Evolutionary conservation across 2,797 vertebrate species (phyloP).

Genomic region (Harpagifer antarcticus): DNA sequence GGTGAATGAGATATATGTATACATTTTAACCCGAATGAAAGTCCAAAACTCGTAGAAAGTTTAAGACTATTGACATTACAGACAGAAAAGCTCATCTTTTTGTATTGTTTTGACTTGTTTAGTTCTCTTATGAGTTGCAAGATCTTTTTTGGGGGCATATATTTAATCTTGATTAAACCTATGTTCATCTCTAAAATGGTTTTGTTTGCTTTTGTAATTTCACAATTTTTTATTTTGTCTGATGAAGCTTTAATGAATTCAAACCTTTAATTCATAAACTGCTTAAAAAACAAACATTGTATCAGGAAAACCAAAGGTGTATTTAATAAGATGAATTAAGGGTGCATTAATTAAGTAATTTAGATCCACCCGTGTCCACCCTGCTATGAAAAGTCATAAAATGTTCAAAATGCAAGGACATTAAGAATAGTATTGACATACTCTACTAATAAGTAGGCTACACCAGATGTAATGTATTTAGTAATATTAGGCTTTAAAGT

Average conservation of each 20-base stretch:
- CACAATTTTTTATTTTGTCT: neutral
- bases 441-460: too few relatives aligned
- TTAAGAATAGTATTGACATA: slow-evolving; percentile 5
- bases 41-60: slow-evolving; percentile 64
- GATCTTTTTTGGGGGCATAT: slow-evolving; percentile 81
- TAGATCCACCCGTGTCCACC: neutral
- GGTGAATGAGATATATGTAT: slow-evolving; percentile 71
- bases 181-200: slow-evolving; percentile 79
- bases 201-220: slow-evolving; percentile 31
- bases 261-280: neutral
- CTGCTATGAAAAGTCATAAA: neutral
- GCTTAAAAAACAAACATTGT: neutral
- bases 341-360: neutral
- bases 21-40: slow-evolving; percentile 72
- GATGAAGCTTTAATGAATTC: neutral
- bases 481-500: too few relatives aligned
- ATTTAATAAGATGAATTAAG: neutral
- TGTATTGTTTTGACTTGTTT: slow-evolving; percentile 80
- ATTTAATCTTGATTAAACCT: slow-evolving; percentile 89
- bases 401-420: slow-evolving; percentile 1
- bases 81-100: slow-evolving; percentile 70
- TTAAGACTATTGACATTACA: slow-evolving; percentile 65
- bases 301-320: neutral
- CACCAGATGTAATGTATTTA: too few relatives aligned
- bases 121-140: slow-evolving; percentile 76